These are phyloP conservation scores for Psilopogon haemacephalus DNA, from an alignment of 2,113 vertebrate species.

Conservation along the genomic window DNA sequence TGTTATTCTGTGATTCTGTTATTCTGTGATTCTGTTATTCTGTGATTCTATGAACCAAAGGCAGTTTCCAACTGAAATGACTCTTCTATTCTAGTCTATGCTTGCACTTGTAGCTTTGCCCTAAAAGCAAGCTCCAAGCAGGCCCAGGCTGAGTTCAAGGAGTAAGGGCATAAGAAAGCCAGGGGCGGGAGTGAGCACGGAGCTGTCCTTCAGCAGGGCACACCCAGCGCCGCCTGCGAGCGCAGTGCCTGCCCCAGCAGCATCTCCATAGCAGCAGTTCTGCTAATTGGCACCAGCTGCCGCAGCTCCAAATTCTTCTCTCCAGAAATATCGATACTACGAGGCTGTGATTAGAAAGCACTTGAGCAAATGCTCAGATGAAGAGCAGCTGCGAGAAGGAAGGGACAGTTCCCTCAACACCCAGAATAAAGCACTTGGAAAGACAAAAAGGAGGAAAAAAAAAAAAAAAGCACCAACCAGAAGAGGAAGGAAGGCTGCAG, in stretches of 20 bases:
- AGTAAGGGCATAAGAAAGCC: not conserved
- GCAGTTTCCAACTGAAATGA: too few species aligned
- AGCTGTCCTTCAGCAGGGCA: not conserved
- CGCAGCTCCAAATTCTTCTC: slow-evolving; percentile 66
- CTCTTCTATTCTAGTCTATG: not conserved
- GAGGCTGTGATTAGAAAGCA: slow-evolving; percentile 67
- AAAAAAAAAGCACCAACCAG: not conserved
- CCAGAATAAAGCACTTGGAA: slow-evolving; percentile 23
- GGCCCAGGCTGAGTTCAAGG: not conserved
- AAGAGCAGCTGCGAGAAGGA: slow-evolving; percentile 62
- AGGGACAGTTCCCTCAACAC: slow-evolving; percentile 28
- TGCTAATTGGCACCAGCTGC: slow-evolving; percentile 74
- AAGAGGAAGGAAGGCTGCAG: not conserved
- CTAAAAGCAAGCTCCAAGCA: not conserved
- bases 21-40: too few species aligned
- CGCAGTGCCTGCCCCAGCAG: not conserved
- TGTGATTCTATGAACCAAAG: too few species aligned
- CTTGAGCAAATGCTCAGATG: slow-evolving; percentile 67
- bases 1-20: too few species aligned
- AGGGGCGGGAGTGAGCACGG: not conserved
- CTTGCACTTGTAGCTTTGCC: not conserved
- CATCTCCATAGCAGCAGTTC: slow-evolving; percentile 70
- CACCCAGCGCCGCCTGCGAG: not conserved
- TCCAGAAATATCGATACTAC: slow-evolving; percentile 71
- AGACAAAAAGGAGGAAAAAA: not conserved